Evolutionary conservation across 92 coral and sea anemone species (phyloP), one percentile per base, ranked within the genome.

Genomic region (Porites rus): DNA sequence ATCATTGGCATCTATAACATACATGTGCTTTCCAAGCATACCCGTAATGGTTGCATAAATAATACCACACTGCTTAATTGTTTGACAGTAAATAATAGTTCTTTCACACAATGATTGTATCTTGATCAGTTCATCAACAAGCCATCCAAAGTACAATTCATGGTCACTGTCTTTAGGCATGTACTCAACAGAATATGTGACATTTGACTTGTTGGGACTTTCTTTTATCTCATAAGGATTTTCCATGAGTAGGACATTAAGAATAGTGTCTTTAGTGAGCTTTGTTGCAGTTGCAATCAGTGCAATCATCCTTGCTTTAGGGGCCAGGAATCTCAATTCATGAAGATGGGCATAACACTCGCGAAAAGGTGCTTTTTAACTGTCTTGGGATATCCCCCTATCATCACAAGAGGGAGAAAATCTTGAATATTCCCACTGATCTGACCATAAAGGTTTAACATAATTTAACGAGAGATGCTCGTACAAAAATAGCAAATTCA

Each of bases 121-220:
- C n/a, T 66, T 60, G 62, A 52, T 91, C 56, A 87, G 75, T 62
- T 91, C 94, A 9, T 91, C 85, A 21, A 66, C 94, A 28, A 91
- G 89, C 92, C 91, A 91, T 28, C 16, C 78, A 43, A 88, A 83
- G 21, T 88, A 91, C 18, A 65, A 53, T 88, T 24, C 92, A 54
- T 72, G 86, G 38, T 91, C 94, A 51, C 62, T 63, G 69, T 82
- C 82, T 60, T 83, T 91, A 51, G 61, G 28, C 92, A 91, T 83
- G 79, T 85, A 91, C 74, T 91, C 86, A 1, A 91, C 92, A 63
- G 77, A 56, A 63, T 66, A 91, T 0, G 91, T 61, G 66, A 91
- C 50, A 77, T 91, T 91, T 13, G 31, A 51, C 78, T 91, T 91
- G 69, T 91, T 88, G 68, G 94, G 91, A 22, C 91, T 91, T 69